These are phyloP conservation scores for Ceuthmochares aereus DNA, from an alignment of 2,113 vertebrate genomes.

Conservation along the genomic window DNA sequence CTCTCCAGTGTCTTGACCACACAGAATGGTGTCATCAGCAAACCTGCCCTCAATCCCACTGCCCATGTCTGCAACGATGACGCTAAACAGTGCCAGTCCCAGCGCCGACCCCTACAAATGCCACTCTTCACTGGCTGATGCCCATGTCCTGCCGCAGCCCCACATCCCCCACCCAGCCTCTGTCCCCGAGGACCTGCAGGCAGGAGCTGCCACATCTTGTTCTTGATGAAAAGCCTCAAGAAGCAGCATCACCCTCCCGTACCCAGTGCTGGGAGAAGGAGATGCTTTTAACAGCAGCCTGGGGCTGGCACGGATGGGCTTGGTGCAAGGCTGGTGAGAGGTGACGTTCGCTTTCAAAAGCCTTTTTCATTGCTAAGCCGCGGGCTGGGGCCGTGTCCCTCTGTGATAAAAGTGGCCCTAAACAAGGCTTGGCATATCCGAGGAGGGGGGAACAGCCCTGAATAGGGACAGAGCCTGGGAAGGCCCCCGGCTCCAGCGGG, in stretches of 20 bases:
- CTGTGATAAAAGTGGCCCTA: constrained; percentile 6
- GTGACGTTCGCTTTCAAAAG: background rate
- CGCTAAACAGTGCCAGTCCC: no score
- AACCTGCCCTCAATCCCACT: no score
- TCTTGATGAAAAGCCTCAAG: background rate
- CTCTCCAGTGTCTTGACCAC: no score
- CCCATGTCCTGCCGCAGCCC: background rate
- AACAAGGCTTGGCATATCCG: constrained; percentile 25
- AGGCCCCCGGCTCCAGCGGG: accelerated
- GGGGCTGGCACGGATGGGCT: background rate
- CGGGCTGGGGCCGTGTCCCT: background rate
- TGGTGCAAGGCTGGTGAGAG: background rate
- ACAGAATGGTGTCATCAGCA: no score
- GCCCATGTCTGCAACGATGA: no score
- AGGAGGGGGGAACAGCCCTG: background rate
- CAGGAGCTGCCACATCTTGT: background rate
- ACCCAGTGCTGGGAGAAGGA: background rate
- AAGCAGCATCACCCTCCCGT: background rate
- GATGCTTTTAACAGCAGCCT: background rate
- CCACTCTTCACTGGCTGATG: background rate
- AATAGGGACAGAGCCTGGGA: background rate
- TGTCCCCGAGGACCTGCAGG: background rate
- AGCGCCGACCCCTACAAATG: no score
- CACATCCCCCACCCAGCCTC: accelerated
- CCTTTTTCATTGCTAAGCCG: constrained; percentile 30